phyloP scores from a whole-genome alignment of 2,113 vertebrate species.

The Patagioenas fasciata region DNA sequence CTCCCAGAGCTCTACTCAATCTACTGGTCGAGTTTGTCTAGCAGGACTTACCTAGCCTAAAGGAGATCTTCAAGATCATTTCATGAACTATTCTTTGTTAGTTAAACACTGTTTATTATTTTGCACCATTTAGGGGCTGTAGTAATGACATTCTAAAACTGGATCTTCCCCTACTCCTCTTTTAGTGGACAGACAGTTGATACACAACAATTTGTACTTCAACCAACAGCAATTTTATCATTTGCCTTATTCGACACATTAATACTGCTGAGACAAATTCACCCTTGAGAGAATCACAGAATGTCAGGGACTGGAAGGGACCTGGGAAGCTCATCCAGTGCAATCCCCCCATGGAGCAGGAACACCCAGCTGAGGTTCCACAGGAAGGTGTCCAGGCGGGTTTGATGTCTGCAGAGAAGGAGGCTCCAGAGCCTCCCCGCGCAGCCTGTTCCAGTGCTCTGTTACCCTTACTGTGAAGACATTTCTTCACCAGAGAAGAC shows the following conservation, averaged over 20 bases:
- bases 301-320: no score
- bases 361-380: no score
- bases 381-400: no score
- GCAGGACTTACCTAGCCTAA: background rate
- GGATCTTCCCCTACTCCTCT: background rate
- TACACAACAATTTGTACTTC: background rate
- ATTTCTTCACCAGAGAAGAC: background rate
- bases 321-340: no score
- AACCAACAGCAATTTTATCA: background rate
- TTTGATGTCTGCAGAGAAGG: no score
- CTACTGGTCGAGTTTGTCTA: rapidly evolving
- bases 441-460: no score
- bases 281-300: background rate
- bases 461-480: no score
- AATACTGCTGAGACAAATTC: background rate
- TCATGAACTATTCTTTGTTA: background rate
- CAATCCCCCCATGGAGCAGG: no score
- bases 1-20: background rate
- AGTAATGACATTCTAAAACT: background rate
- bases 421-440: no score
- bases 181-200: background rate
- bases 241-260: background rate
- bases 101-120: background rate
- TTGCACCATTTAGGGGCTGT: background rate
- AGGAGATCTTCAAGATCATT: background rate